These are phyloP conservation scores for Proisotoma minuta DNA, from an alignment of 2,888 invertebrate species.

Conservation along the genomic window DNA sequence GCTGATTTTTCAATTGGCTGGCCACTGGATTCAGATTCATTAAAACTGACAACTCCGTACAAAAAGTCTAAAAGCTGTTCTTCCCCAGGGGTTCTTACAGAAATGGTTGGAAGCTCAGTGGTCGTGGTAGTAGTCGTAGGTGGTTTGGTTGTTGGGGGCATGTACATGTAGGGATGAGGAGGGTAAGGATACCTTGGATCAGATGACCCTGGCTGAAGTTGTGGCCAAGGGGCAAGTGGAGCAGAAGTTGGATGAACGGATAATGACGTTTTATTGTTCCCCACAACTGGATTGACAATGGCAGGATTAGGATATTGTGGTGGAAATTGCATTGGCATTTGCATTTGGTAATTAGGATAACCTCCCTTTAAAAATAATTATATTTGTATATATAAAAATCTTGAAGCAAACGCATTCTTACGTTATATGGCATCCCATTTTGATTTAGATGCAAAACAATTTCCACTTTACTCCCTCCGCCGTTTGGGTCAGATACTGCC, in stretches of 20 bases:
- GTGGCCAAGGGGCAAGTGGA: neutral
- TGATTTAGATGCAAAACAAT: conserved; percentile 34
- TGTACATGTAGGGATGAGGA: neutral
- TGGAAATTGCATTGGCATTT: neutral
- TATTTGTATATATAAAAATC: too few relatives aligned
- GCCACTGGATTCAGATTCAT: neutral
- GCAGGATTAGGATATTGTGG: neutral
- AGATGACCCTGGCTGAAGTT: neutral
- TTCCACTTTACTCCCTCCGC: conserved; percentile 33
- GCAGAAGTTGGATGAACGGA: neutral
- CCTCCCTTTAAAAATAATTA: too few relatives aligned
- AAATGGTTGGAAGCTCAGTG: conserved; percentile 8
- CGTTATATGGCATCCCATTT: conserved; percentile 21
- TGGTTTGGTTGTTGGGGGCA: neutral
- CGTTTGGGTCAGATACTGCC: neutral
- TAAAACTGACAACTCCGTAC: conserved; percentile 23
- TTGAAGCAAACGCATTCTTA: too few relatives aligned
- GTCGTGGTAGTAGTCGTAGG: conserved; percentile 5
- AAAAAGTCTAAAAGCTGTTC: conserved; percentile 25
- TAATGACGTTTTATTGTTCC: neutral
- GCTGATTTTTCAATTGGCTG: neutral
- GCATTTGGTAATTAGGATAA: neutral
- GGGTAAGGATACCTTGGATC: neutral
- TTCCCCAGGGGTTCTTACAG: conserved; percentile 10
- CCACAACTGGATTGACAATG: neutral